These are phyloP conservation scores for Lithophane leautieri DNA, from an alignment of 2,888 invertebrate genomes.

Conservation along the genomic window DNA sequence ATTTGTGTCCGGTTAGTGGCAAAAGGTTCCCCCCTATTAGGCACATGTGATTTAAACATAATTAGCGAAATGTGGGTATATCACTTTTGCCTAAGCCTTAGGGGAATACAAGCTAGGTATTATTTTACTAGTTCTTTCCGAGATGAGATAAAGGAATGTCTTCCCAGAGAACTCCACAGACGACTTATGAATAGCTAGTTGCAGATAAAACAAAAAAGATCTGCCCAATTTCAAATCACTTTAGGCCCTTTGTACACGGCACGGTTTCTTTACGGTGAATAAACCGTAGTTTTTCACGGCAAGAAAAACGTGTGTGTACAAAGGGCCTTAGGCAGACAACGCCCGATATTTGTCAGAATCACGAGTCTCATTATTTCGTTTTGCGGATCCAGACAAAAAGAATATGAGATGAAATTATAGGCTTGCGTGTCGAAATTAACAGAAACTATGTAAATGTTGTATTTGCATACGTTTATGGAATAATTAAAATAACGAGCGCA, in stretches of 20 bases:
- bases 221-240: constrained; percentile 19
- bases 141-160: neutral
- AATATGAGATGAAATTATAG: constrained; percentile 23
- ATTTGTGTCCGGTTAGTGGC: too few relatives aligned
- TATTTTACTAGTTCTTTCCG: neutral
- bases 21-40: too few relatives aligned
- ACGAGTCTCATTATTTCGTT: constrained; percentile 15
- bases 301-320: too few relatives aligned
- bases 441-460: constrained; percentile 1
- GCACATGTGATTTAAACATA: too few relatives aligned
- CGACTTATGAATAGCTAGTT: neutral
- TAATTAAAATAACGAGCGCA: constrained; percentile 36
- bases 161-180: neutral
- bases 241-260: neutral
- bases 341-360: constrained; percentile 28
- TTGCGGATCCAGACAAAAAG: constrained; percentile 7
- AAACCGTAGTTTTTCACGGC: too few relatives aligned
- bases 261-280: too few relatives aligned
- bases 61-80: too few relatives aligned
- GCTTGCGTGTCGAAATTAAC: constrained; percentile 22
- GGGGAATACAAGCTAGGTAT: too few relatives aligned
- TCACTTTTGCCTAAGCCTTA: too few relatives aligned
- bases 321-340: constrained; percentile 8
- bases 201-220: constrained; percentile 1
- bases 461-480: constrained; percentile 13